These are phyloP conservation scores for Sceloporus undulatus DNA, from an alignment of 2,113 vertebrate genomes.

Conservation along the genomic window DNA sequence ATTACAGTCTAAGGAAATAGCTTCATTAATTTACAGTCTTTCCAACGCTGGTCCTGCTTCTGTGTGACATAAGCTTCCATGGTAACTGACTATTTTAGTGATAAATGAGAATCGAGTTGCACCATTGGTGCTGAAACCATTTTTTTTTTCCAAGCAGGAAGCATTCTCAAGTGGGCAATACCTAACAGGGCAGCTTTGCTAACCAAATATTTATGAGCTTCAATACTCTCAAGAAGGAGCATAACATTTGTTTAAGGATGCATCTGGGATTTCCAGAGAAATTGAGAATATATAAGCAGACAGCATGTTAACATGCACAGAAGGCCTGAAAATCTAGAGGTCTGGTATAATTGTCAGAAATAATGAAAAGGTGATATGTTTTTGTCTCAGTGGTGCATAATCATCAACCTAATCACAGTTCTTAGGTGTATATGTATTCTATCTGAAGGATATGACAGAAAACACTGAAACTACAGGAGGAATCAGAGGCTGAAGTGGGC, in stretches of 20 bases:
- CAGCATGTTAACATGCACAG: conserved; percentile 18
- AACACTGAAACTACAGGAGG: neutral
- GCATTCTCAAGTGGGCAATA: neutral
- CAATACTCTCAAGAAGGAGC: conserved; percentile 14
- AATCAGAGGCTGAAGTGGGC: neutral
- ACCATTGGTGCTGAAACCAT: neutral
- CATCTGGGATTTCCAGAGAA: conserved; percentile 5
- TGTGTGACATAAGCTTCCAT: neutral
- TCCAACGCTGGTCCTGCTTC: conserved; percentile 30
- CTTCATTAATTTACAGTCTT: neutral
- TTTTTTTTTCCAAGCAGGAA: conserved; percentile 26
- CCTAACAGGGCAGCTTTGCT: conserved; percentile 14
- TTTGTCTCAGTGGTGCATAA: neutral
- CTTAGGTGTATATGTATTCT: neutral
- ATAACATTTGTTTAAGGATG: conserved; percentile 44
- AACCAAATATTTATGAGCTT: conserved; percentile 41
- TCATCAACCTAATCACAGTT: neutral
- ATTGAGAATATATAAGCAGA: neutral
- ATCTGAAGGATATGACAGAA: neutral
- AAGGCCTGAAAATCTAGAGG: conserved; percentile 6
- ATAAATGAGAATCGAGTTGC: neutral
- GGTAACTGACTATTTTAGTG: conserved; percentile 8
- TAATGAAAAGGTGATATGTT: neutral
- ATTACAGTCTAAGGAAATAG: conserved; percentile 18
- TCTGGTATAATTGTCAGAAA: neutral